Conservation (phyloP, 2,113 vertebrate genomes). For the Hyperopisus bebe region DNA sequence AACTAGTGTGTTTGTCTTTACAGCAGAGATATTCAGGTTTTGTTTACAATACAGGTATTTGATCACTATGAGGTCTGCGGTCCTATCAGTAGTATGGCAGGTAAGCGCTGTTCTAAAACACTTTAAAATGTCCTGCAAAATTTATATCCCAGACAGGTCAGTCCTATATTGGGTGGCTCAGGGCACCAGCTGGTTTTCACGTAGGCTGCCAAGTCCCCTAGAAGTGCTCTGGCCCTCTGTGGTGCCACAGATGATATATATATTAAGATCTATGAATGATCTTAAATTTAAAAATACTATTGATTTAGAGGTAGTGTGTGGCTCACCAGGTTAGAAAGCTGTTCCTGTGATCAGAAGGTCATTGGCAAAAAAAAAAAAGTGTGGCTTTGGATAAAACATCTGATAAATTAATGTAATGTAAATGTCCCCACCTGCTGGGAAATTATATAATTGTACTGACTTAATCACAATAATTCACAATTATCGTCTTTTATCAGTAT, state of each 20-base stretch:
- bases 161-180: not conserved
- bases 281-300: not conserved
- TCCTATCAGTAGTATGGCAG: not conserved
- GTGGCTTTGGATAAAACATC: not conserved
- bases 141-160: not conserved
- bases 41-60: not conserved
- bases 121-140: not conserved
- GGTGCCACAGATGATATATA: not conserved
- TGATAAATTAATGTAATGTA: too few relatives aligned
- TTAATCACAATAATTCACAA: not conserved
- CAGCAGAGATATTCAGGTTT: not conserved
- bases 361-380: not conserved
- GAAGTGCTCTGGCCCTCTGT: not conserved
- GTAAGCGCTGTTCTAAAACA: not conserved
- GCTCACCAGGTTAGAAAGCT: not conserved
- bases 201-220: not conserved
- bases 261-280: not conserved
- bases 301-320: not conserved
- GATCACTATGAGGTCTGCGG: not conserved
- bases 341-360: not conserved
- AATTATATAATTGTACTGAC: not conserved
- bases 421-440: too few relatives aligned
- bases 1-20: not conserved
- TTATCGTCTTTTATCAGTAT: not conserved
- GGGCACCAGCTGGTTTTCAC: not conserved